phyloP scores from a whole-genome alignment of 2,888 invertebrate genomes.

The Eilema griseolum region DNA sequence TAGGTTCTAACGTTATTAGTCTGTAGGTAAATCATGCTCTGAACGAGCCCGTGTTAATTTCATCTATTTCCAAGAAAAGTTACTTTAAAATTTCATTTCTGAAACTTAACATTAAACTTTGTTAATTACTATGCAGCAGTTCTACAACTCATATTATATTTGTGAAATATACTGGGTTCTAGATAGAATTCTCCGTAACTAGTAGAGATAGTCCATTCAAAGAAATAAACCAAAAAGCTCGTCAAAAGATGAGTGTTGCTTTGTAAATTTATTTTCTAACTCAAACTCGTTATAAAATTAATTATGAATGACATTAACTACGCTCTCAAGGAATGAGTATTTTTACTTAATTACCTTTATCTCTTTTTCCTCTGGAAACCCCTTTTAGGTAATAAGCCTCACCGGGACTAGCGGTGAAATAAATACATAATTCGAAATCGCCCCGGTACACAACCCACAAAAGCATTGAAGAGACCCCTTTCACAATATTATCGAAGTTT shows the following conservation, averaged over 20 bases:
- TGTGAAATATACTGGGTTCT: not conserved
- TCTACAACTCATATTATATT: no score
- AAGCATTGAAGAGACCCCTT: no score
- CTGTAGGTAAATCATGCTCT: no score
- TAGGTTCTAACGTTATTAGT: no score
- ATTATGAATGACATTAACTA: not conserved
- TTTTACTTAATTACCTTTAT: not conserved
- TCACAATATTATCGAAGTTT: no score
- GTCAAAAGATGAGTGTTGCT: not conserved
- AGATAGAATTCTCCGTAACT: not conserved
- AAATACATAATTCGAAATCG: no score
- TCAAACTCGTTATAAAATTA: not conserved
- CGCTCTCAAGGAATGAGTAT: not conserved
- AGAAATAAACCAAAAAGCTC: not conserved
- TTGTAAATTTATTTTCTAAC: not conserved
- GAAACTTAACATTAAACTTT: no score
- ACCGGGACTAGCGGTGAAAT: no score
- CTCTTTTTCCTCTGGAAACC: not conserved
- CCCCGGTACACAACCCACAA: no score
- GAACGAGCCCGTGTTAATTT: no score
- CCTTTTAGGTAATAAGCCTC: no score
- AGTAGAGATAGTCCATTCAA: not conserved
- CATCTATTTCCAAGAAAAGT: no score
- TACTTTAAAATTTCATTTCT: not conserved
- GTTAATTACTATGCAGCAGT: not conserved